Evolutionary conservation across 2,113 vertebrate species (phyloP).

Genomic region (Dryoscopus gambensis): DNA sequence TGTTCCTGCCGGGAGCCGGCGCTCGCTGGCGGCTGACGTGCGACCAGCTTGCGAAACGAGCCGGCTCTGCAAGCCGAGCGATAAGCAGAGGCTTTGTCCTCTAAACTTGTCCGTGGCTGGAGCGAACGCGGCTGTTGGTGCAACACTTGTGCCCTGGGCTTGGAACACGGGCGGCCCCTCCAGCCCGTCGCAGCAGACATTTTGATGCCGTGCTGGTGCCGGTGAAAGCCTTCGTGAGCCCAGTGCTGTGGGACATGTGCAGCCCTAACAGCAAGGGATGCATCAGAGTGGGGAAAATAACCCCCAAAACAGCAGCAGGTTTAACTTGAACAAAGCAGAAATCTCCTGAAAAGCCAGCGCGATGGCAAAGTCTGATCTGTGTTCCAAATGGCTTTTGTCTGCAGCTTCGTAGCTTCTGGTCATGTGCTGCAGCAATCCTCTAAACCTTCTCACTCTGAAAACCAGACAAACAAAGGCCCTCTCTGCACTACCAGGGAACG

Average conservation of each 20-base stretch:
- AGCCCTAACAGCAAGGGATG: not conserved
- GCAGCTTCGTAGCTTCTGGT: not conserved
- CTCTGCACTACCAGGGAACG: not conserved
- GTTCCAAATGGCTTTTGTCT: conserved; percentile 15
- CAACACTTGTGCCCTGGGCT: not conserved
- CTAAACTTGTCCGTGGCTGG: not conserved
- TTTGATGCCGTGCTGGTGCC: not conserved
- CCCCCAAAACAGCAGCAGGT: not conserved
- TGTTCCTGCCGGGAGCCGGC: not conserved
- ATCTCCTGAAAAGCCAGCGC: not conserved
- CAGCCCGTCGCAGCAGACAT: not conserved
- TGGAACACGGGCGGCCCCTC: not conserved
- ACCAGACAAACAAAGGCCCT: not conserved
- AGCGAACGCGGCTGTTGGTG: not conserved
- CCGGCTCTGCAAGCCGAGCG: not conserved
- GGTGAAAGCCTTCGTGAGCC: fast-evolving
- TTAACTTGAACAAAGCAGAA: not conserved
- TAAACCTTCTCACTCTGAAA: not conserved
- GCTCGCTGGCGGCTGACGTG: not conserved
- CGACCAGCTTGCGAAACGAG: not conserved
- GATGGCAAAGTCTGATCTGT: not conserved
- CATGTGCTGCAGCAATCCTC: conserved; percentile 24
- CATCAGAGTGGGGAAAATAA: not conserved
- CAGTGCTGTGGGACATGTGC: fast-evolving
- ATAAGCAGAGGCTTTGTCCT: not conserved